Conservation (phyloP, 1,140 invertebrate genomes). For the Hypothenemus hampei region DNA sequence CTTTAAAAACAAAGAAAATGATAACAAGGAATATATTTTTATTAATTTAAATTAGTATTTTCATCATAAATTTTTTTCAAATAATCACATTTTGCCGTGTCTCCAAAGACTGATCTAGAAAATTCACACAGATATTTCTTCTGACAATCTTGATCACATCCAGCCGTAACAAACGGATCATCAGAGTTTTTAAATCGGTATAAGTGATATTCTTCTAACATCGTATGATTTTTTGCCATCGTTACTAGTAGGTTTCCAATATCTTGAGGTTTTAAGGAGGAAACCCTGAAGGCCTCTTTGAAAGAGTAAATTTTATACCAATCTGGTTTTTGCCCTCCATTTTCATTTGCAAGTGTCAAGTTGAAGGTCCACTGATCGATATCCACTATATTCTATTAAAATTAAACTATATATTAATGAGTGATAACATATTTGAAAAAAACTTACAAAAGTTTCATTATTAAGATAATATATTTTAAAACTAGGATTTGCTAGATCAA, state of each 20-base stretch:
- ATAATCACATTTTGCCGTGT: constrained; percentile 52
- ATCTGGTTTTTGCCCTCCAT: constrained; percentile 47
- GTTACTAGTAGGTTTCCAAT: constrained; percentile 49
- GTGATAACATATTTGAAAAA: not conserved
- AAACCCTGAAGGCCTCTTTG: constrained; percentile 56
- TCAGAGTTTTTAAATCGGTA: constrained; percentile 47
- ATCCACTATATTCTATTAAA: constrained; percentile 13
- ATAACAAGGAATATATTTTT: not conserved
- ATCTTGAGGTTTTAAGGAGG: constrained; percentile 47
- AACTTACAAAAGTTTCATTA: constrained; percentile 55
- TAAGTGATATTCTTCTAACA: constrained; percentile 36
- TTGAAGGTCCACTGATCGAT: constrained; percentile 63
- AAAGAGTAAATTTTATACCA: constrained; percentile 69
- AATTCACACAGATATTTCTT: constrained; percentile 54
- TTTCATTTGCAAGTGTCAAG: constrained; percentile 68
- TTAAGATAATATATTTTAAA: constrained; percentile 73
- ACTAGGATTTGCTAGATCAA: constrained; percentile 67
- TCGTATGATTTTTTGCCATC: constrained; percentile 47
- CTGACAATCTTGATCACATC: constrained; percentile 55
- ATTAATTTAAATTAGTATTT: not conserved
- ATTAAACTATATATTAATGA: not conserved
- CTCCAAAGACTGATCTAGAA: constrained; percentile 51
- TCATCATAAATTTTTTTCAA: constrained; percentile 38
- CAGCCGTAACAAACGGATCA: constrained; percentile 46
- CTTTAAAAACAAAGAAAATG: too few relatives aligned